Evolutionary conservation across 2,888 invertebrate genomes (phyloP).

Genomic region (Cryptocephalus moraei): DNA sequence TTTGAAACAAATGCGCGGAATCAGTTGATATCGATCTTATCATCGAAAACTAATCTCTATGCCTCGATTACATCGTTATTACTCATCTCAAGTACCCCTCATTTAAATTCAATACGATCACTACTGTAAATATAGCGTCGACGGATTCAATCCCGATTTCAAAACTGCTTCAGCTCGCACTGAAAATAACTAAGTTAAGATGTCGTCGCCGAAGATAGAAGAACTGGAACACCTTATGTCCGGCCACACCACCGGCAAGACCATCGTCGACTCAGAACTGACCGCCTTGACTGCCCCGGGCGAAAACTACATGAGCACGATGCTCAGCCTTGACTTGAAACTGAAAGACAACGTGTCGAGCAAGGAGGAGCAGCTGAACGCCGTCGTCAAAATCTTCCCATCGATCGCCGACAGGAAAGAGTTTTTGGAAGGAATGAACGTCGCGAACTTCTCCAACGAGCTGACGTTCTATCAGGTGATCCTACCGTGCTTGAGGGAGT

Average conservation of each 20-base stretch:
- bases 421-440: background rate
- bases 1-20: no score
- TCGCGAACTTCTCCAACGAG: constrained; percentile 7
- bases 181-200: no score
- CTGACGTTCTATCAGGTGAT: constrained; percentile 10
- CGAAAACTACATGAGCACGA: constrained; percentile 12
- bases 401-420: background rate
- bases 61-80: no score
- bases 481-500: constrained; percentile 8
- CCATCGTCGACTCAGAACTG: constrained; percentile 1
- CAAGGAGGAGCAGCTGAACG: constrained; percentile 7
- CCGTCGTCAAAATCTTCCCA: constrained; percentile 10
- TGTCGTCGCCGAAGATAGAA: background rate
- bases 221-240: background rate
- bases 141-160: no score
- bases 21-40: no score
- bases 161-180: no score
- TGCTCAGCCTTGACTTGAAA: constrained; percentile 8
- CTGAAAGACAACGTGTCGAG: constrained; percentile 9
- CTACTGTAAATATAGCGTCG: no score
- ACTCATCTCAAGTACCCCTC: no score
- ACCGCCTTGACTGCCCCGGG: constrained; percentile 9
- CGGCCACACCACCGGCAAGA: background rate
- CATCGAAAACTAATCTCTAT: no score
- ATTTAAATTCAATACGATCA: no score